These are phyloP conservation scores for Temnopleurus reevesii DNA, from an alignment of 53 echinoderm and acorn worm genomes.

Conservation along the genomic window DNA sequence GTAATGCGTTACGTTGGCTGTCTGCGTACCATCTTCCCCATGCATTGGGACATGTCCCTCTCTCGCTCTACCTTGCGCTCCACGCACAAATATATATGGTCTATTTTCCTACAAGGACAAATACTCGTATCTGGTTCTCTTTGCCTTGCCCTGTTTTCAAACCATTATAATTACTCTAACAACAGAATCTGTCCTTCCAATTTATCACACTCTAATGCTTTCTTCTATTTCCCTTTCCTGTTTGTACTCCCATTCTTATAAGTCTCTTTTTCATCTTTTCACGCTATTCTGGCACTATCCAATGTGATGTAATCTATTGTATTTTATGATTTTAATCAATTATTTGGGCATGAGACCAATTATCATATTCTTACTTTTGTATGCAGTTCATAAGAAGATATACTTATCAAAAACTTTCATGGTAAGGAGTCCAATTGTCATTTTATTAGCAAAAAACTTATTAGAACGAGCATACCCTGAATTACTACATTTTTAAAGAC, in stretches of 20 bases:
- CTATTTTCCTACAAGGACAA: slow-evolving; percentile 27
- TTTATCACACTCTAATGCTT: neutral
- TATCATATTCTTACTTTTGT: no score
- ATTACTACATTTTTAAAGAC: no score
- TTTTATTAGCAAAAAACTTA: no score
- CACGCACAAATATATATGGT: slow-evolving; percentile 47
- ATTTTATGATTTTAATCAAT: neutral
- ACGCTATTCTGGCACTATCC: neutral
- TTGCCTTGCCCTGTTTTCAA: neutral
- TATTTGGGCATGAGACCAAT: neutral
- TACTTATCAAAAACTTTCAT: no score
- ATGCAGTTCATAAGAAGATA: no score
- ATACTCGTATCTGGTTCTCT: neutral
- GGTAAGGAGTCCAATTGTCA: no score
- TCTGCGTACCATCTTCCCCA: neutral
- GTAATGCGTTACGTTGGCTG: slow-evolving; percentile 57
- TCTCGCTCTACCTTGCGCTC: neutral
- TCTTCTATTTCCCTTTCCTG: neutral
- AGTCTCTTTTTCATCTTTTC: no score
- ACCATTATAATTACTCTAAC: slow-evolving; percentile 17
- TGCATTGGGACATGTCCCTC: slow-evolving; percentile 25
- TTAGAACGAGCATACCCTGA: no score
- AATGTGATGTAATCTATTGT: neutral
- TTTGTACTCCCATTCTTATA: neutral
- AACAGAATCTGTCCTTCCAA: slow-evolving; percentile 14